Evolutionary conservation across 2,113 vertebrate genomes (phyloP).

Genomic region (Xenopus laevis): DNA sequence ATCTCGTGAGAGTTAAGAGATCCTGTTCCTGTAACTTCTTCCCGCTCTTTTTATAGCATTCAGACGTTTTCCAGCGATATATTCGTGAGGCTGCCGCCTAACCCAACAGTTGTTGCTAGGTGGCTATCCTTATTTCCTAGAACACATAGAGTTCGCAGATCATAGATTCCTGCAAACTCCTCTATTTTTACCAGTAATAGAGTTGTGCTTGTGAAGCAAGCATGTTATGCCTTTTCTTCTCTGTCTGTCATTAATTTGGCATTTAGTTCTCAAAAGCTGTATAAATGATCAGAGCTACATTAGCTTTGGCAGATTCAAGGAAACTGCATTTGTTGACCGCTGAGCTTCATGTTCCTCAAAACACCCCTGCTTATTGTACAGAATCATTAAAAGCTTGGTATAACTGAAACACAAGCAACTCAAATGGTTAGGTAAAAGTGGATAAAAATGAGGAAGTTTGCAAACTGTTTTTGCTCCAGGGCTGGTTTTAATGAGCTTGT

Average conservation of each 20-base stretch:
- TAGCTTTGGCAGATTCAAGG: slow-evolving; percentile 54
- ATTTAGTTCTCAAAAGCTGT: slow-evolving; percentile 23
- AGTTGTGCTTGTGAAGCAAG: no score
- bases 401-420: slow-evolving; percentile 57
- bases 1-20: no score
- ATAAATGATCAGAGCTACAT: slow-evolving; percentile 44
- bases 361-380: slow-evolving; percentile 52
- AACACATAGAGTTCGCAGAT: no score
- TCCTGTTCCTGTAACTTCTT: no score
- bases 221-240: slow-evolving; percentile 13
- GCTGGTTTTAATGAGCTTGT: slow-evolving; percentile 85
- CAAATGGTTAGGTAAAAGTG: slow-evolving; percentile 66
- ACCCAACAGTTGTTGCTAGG: no score
- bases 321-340: slow-evolving; percentile 50
- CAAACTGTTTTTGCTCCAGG: slow-evolving; percentile 81
- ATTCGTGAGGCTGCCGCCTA: no score
- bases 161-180: no score
- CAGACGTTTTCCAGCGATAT: no score
- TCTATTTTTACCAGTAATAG: no score
- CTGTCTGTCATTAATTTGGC: slow-evolving; percentile 17
- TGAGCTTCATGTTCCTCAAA: slow-evolving; percentile 44
- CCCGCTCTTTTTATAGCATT: no score
- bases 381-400: slow-evolving; percentile 57
- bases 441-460: slow-evolving; percentile 71
- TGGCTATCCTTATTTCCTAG: no score